Evolutionary conservation across 2,113 vertebrate species (phyloP).

Genomic region (Corythoichthys haematopterus): DNA sequence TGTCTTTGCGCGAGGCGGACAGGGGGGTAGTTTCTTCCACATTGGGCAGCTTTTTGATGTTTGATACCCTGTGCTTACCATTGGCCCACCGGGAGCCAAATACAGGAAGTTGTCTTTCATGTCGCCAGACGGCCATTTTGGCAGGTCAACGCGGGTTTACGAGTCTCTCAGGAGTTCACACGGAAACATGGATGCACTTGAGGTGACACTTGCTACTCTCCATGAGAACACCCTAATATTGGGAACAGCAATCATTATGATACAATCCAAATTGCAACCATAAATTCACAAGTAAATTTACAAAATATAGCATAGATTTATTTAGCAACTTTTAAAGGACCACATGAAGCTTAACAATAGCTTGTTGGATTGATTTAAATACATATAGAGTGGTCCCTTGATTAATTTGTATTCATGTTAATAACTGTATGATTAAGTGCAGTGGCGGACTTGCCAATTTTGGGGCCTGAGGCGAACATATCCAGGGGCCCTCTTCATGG

Average conservation of each 20-base stretch:
- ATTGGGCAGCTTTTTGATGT: slow-evolving; percentile 67
- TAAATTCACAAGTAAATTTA: not conserved
- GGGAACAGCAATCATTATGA: not conserved
- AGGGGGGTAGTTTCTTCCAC: slow-evolving; percentile 67
- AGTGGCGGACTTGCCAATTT: too few relatives aligned
- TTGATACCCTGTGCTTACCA: slow-evolving; percentile 36
- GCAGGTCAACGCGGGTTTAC: slow-evolving; percentile 62
- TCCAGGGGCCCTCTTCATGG: too few relatives aligned
- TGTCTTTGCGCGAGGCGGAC: slow-evolving; percentile 40
- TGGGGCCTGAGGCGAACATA: too few relatives aligned
- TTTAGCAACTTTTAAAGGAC: not conserved
- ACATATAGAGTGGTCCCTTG: too few relatives aligned
- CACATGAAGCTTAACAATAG: not conserved
- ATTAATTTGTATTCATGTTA: too few relatives aligned
- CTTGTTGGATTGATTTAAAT: too few relatives aligned
- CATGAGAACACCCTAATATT: not conserved
- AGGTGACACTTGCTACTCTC: not conserved
- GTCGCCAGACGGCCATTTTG: slow-evolving; percentile 57
- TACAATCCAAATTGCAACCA: not conserved
- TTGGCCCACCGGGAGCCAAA: slow-evolving; percentile 45
- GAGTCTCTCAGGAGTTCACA: slow-evolving; percentile 49
- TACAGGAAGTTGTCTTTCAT: slow-evolving; percentile 66
- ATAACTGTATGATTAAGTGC: too few relatives aligned
- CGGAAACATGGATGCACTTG: not conserved
- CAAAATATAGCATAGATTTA: not conserved